Conservation (phyloP, 1,140 invertebrate genomes). For the Apis dorsata region DNA sequence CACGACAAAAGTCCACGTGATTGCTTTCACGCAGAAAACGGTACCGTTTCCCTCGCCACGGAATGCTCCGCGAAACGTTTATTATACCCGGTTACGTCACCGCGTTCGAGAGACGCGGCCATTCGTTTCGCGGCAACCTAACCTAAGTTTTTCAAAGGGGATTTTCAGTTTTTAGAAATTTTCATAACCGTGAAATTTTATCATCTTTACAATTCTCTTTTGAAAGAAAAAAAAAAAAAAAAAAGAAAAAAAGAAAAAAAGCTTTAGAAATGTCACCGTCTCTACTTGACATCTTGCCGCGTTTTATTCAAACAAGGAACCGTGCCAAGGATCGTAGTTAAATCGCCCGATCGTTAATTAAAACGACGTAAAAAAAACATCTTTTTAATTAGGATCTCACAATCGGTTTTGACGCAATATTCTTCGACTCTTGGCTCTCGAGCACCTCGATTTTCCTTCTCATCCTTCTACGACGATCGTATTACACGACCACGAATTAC, state of each 20-base stretch:
- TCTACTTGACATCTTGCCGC: no score
- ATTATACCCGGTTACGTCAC: conserved; percentile 17
- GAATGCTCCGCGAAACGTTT: conserved; percentile 12
- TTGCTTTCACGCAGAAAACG: conserved; percentile 47
- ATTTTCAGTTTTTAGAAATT: no score
- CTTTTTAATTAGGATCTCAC: not conserved
- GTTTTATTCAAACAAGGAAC: not conserved
- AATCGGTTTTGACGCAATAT: conserved; percentile 2
- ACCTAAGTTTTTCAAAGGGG: no score
- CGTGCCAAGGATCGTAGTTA: not conserved
- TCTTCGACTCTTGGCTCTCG: not conserved
- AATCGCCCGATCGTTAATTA: not conserved
- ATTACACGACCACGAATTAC: no score
- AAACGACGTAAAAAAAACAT: not conserved
- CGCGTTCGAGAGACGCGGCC: not conserved
- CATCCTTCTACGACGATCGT: not conserved
- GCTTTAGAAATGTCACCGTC: no score
- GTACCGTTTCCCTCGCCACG: conserved; percentile 22
- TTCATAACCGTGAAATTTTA: no score
- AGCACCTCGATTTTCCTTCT: no score
- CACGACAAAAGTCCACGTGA: conserved; percentile 1
- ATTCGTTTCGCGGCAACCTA: not conserved
- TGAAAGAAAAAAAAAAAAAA: no score
- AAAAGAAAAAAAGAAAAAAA: no score
- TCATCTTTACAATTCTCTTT: no score